Percentiles rank a stretch among this genome's conserved stretches.
Evolutionary conservation across 2,113 vertebrate species (phyloP).

Genomic region (Elephantulus edwardii): DNA sequence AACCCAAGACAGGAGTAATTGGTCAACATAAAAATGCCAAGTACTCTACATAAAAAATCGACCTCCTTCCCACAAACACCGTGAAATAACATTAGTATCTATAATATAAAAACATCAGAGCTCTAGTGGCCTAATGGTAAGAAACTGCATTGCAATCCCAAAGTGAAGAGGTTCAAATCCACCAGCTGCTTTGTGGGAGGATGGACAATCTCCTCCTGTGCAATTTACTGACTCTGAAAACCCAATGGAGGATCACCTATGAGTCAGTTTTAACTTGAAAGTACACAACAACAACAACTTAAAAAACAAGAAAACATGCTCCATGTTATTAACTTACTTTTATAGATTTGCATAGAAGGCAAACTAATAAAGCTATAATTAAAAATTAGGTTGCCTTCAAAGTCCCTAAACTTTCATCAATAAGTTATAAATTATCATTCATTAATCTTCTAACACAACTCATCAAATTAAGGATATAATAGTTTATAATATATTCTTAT

Average conservation of each 20-base stretch:
- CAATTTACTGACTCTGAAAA: no score
- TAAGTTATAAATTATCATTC: not conserved
- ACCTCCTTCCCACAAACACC: not conserved
- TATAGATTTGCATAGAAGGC: not conserved
- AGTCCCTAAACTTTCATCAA: not conserved
- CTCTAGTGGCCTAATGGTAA: no score
- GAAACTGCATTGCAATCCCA: no score
- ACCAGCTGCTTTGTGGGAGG: no score
- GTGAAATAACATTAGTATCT: not conserved
- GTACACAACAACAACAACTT: no score
- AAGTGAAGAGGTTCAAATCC: no score
- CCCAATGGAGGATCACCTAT: no score
- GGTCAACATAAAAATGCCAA: not conserved
- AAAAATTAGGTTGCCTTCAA: not conserved
- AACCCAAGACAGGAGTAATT: not conserved
- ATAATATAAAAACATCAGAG: not conserved
- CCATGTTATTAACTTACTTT: not conserved
- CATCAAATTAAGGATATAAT: not conserved
- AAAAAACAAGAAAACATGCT: not conserved
- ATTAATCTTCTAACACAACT: not conserved
- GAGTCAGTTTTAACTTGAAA: no score
- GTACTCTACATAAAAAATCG: not conserved
- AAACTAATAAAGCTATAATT: not conserved
- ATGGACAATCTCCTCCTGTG: no score
- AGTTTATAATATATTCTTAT: not conserved